phyloP scores from a whole-genome alignment of 2,797 vertebrate genomes.

The Sebastes steindachneri region DNA sequence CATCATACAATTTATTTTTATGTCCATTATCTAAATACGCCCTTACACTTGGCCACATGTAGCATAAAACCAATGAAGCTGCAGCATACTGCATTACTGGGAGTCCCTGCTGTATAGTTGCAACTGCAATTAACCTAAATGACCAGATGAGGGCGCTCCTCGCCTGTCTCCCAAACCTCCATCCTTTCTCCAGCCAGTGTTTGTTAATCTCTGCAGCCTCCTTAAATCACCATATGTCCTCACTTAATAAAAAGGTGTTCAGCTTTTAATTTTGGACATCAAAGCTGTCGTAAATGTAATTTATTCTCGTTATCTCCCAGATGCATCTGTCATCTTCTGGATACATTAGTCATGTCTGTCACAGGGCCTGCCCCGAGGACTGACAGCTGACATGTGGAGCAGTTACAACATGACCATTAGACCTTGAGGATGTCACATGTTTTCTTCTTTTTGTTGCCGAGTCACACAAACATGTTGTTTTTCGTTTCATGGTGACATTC shows the following conservation, averaged over 20 bases:
- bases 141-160: constrained; percentile 56
- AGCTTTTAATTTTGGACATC: background rate
- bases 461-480: background rate
- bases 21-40: background rate
- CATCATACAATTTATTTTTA: background rate
- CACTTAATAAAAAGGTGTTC: constrained; percentile 1
- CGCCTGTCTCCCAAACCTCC: background rate
- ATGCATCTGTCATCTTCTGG: background rate
- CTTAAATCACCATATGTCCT: background rate
- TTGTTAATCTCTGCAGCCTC: background rate
- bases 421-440: background rate
- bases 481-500: background rate
- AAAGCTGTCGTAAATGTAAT: background rate
- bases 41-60: background rate
- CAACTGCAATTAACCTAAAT: background rate
- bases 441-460: background rate
- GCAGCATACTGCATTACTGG: background rate
- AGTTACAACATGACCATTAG: background rate
- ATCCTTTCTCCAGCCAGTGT: background rate
- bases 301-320: background rate
- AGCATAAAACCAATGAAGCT: background rate
- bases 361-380: background rate
- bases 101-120: background rate
- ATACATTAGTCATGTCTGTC: background rate
- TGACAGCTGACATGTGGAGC: constrained; percentile 14